Conservation (phyloP, 1,140 invertebrate genomes). For the Oryctes rhinoceros region DNA sequence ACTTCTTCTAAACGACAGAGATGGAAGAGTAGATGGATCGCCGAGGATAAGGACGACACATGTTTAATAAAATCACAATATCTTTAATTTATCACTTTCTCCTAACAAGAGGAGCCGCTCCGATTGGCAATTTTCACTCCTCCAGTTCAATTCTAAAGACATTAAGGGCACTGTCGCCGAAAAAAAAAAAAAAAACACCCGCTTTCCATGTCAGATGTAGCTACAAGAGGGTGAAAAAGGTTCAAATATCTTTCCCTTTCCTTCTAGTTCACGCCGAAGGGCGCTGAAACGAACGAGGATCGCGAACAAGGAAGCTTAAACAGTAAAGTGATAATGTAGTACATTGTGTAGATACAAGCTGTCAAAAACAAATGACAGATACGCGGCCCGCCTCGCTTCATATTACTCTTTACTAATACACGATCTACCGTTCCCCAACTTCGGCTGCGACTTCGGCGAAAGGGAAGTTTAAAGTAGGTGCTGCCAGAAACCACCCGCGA, state of each 20-base stretch:
- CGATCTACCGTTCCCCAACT: background rate
- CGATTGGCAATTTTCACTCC: too few relatives aligned
- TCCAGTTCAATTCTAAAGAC: too few relatives aligned
- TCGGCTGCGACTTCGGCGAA: background rate
- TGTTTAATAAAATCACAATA: slow-evolving; percentile 16
- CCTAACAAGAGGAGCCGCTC: background rate
- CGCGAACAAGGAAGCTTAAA: background rate
- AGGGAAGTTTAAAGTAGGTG: slow-evolving; percentile 14
- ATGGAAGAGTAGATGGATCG: background rate
- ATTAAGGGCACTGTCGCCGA: too few relatives aligned
- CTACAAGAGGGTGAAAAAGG: too few relatives aligned
- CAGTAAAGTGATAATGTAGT: slow-evolving; percentile 9
- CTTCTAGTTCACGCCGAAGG: background rate
- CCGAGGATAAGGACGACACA: background rate
- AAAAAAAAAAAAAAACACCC: too few relatives aligned
- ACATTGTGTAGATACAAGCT: slow-evolving; percentile 14
- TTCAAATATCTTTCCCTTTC: too few relatives aligned
- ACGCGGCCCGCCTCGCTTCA: background rate
- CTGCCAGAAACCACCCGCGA: background rate
- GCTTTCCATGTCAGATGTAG: too few relatives aligned
- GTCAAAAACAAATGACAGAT: slow-evolving; percentile 15
- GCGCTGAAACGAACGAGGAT: background rate
- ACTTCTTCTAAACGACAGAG: background rate
- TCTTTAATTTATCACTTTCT: slow-evolving; percentile 1
- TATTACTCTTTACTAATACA: background rate